A percentile compares a stretch with the other conserved stretches of the same genome.
Conservation (phyloP, 2,797 vertebrate genomes). For the Rallus crepitans region DNA sequence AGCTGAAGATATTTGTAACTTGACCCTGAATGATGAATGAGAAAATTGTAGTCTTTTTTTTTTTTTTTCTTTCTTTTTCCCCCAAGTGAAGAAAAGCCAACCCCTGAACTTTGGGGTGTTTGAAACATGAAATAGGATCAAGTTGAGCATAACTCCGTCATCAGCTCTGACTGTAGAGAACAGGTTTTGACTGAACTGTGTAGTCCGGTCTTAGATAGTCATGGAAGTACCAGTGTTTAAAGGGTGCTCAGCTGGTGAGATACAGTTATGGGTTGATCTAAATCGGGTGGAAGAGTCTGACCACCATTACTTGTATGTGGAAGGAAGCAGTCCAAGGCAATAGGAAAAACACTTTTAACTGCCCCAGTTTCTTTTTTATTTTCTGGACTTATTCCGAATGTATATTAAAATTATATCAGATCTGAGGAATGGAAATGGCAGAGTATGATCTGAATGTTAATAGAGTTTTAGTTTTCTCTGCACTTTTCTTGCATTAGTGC, state of each 20-base stretch:
- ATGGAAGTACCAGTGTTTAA: neutral
- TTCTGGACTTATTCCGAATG: neutral
- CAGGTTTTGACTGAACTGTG: neutral
- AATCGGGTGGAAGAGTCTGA: neutral
- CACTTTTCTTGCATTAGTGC: constrained; percentile 17
- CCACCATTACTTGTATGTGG: neutral
- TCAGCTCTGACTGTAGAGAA: neutral
- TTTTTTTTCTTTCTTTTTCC: no score
- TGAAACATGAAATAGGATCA: neutral
- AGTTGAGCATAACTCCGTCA: neutral
- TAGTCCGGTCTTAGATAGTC: neutral
- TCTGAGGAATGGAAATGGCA: constrained; percentile 47
- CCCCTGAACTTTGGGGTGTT: neutral
- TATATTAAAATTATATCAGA: constrained; percentile 52
- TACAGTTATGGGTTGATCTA: neutral
- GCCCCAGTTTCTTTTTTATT: constrained; percentile 4
- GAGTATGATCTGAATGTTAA: constrained; percentile 58
- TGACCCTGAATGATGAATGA: neutral
- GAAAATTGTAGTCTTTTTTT: neutral
- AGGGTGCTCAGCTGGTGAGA: neutral
- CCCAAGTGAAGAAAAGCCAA: neutral
- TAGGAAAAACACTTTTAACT: neutral
- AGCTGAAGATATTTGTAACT: neutral
- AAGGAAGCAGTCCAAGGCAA: neutral
- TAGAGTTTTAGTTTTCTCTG: constrained; percentile 25